Conservation (phyloP, 2,797 vertebrate genomes). For the Chanos chanos region DNA sequence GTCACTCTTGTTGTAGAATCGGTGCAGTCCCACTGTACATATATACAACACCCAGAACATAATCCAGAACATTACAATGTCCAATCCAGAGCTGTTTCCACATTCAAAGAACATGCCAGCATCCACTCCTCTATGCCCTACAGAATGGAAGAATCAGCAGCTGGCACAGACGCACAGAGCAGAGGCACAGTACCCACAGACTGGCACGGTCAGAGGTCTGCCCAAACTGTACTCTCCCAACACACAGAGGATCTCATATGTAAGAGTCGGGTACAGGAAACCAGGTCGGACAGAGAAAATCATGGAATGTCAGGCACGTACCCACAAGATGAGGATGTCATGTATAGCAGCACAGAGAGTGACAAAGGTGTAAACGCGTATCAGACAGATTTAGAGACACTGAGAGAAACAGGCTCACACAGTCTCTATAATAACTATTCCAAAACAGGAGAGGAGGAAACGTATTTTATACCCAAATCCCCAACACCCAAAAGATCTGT, state of each 20-base stretch:
- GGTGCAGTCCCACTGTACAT: conserved; percentile 2
- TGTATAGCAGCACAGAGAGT: conserved; percentile 28
- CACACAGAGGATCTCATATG: conserved; percentile 56
- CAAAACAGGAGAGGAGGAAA: conserved; percentile 27
- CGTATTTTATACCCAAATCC: conserved; percentile 23
- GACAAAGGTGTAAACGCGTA: conserved; percentile 32
- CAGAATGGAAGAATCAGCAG: no score
- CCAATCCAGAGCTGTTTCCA: conserved; percentile 41
- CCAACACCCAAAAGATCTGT: conserved; percentile 26
- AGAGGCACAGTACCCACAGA: no score
- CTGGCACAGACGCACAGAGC: no score
- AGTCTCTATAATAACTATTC: conserved; percentile 10
- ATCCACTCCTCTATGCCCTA: no score
- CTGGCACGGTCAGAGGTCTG: conserved; percentile 24
- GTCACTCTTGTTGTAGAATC: conserved; percentile 9
- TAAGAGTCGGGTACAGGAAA: conserved; percentile 54
- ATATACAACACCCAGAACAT: neutral
- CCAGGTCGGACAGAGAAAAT: neutral
- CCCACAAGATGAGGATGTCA: neutral
- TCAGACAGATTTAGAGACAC: conserved; percentile 21
- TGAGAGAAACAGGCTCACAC: conserved; percentile 26
- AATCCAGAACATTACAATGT: neutral
- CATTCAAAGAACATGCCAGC: conserved; percentile 47
- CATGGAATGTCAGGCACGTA: neutral
- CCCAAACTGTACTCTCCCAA: conserved; percentile 43